phyloP scores from a whole-genome alignment of 1,140 invertebrate species.

The Cephus cinctus region DNA sequence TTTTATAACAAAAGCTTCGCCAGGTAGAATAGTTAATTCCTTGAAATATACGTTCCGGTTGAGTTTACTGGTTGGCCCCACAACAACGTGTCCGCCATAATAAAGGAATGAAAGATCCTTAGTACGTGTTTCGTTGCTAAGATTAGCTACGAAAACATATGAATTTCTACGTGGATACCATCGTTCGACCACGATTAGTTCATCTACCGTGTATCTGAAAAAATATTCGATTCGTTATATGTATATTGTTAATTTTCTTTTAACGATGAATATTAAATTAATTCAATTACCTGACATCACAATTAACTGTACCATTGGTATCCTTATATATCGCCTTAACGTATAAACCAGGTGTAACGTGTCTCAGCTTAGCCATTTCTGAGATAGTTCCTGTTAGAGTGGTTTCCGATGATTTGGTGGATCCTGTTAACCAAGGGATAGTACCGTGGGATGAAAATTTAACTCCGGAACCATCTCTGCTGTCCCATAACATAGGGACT shows the following conservation, averaged over 20 bases:
- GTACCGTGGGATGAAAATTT: slow-evolving; percentile 54
- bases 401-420: slow-evolving; percentile 41
- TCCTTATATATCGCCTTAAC: slow-evolving; percentile 67
- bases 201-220: slow-evolving; percentile 58
- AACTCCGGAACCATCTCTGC: slow-evolving; percentile 29
- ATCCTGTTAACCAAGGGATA: slow-evolving; percentile 63
- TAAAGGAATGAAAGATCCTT: slow-evolving; percentile 72
- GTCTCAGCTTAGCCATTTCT: slow-evolving; percentile 59
- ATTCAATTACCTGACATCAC: slow-evolving; percentile 62
- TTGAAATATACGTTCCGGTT: slow-evolving; percentile 68
- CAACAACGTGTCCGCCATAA: slow-evolving; percentile 72
- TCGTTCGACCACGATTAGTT: slow-evolving; percentile 70
- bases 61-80: slow-evolving; percentile 59
- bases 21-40: slow-evolving; percentile 60
- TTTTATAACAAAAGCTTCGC: slow-evolving; percentile 66
- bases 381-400: slow-evolving; percentile 56
- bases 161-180: slow-evolving; percentile 75
- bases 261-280: no score
- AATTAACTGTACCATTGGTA: slow-evolving; percentile 61
- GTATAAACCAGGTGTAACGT: slow-evolving; percentile 67
- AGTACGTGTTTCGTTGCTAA: slow-evolving; percentile 59
- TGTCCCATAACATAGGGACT: slow-evolving; percentile 64
- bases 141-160: slow-evolving; percentile 71
- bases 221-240: neutral
- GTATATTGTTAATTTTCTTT: no score